phyloP scores from a whole-genome alignment of 1,140 invertebrate genomes.

The Ceratitis capitata region DNA sequence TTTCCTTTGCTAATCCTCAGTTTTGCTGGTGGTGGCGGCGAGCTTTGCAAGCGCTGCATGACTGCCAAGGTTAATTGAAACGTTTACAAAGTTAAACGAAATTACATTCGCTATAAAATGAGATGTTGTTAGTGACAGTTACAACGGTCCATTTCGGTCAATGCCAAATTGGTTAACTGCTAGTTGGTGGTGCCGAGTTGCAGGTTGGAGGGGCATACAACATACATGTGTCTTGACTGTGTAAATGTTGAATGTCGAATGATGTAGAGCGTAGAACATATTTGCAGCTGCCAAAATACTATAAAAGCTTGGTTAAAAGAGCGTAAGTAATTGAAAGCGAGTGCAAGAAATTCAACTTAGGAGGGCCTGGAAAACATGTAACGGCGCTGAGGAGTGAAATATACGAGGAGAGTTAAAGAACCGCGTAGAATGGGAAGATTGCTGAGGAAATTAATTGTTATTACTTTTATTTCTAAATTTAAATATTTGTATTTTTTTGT shows the following conservation, averaged over 20 bases:
- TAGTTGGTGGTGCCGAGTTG: neutral
- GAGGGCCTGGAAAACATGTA: neutral
- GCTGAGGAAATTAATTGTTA: too few species aligned
- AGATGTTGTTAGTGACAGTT: conserved; percentile 27
- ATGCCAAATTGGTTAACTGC: neutral
- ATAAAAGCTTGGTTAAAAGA: neutral
- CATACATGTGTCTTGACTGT: neutral
- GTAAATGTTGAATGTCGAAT: neutral
- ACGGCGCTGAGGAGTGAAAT: too few species aligned
- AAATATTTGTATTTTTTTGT: too few species aligned
- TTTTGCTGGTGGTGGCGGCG: too few species aligned
- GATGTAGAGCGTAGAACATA: neutral
- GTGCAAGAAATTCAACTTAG: neutral
- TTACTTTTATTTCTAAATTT: too few species aligned
- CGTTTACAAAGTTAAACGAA: conserved; percentile 32
- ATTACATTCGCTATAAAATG: conserved; percentile 21
- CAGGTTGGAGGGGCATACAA: too few species aligned
- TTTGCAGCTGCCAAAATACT: neutral
- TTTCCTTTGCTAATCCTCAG: neutral
- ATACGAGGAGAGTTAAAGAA: too few species aligned
- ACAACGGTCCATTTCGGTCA: neutral
- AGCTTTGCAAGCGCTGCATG: neutral
- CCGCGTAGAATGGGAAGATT: too few species aligned
- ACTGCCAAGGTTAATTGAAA: conserved; percentile 35
- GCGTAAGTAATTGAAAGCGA: neutral